Evolutionary conservation across 2,888 invertebrate genomes (phyloP).

Genomic region (Hipparchia semele): DNA sequence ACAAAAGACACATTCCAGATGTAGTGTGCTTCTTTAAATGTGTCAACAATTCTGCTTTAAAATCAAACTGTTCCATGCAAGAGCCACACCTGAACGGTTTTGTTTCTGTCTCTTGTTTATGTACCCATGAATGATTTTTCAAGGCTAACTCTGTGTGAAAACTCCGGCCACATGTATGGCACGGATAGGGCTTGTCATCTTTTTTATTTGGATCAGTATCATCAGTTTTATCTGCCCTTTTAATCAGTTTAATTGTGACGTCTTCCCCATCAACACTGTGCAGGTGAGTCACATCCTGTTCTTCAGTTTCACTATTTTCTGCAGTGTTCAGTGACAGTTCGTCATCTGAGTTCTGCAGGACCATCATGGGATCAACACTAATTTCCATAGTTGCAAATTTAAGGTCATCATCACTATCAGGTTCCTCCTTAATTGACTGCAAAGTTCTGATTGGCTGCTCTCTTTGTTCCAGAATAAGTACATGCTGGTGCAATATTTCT

Average conservation of each 20-base stretch:
- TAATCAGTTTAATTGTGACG: conserved; percentile 65
- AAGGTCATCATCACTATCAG: conserved; percentile 50
- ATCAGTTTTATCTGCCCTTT: conserved; percentile 45
- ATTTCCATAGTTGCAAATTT: conserved; percentile 85
- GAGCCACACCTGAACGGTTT: conserved; percentile 77
- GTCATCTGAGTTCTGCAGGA: conserved; percentile 83
- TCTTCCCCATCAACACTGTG: conserved; percentile 49
- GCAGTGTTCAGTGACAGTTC: conserved; percentile 47
- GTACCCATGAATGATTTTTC: conserved; percentile 85
- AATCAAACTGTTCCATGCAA: conserved; percentile 84
- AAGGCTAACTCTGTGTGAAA: conserved; percentile 83
- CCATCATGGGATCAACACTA: conserved; percentile 87
- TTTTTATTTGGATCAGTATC: conserved; percentile 39
- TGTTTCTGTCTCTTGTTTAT: conserved; percentile 61
- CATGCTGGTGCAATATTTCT: conserved; percentile 76
- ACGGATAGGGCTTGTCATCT: conserved; percentile 77
- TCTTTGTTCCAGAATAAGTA: conserved; percentile 57
- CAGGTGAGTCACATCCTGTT: conserved; percentile 56
- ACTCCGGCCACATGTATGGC: conserved; percentile 79
- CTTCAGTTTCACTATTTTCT: conserved; percentile 40
- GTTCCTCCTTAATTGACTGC: conserved; percentile 44
- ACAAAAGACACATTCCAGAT: conserved; percentile 85
- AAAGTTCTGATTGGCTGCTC: conserved; percentile 11
- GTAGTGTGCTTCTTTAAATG: conserved; percentile 86
- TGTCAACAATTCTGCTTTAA: conserved; percentile 84